Conservation (phyloP, 2,888 invertebrate genomes). For the Hirtodrosophila cameraria region DNA sequence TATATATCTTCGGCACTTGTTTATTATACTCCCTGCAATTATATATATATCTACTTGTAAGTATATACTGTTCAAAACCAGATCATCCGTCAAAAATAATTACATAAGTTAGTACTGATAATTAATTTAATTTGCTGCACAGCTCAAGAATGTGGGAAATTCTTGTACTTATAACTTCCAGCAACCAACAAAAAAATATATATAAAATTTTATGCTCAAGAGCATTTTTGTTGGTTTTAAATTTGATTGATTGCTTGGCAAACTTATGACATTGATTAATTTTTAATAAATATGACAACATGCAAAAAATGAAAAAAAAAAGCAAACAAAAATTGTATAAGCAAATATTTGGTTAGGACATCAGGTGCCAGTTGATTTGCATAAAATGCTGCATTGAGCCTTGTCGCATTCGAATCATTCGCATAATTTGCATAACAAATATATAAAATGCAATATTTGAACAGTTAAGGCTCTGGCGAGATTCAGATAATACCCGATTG, state of each 20-base stretch:
- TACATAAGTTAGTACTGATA: background rate
- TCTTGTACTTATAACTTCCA: background rate
- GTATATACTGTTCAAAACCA: too few species aligned
- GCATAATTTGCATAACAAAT: slow-evolving; percentile 44
- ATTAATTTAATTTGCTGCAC: background rate
- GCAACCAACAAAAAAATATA: slow-evolving; percentile 5
- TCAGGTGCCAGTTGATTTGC: slow-evolving; percentile 68
- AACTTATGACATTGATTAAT: slow-evolving; percentile 78
- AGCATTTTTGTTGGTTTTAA: slow-evolving; percentile 29
- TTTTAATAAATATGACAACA: slow-evolving; percentile 69
- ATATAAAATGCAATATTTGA: slow-evolving; percentile 29
- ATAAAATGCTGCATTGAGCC: slow-evolving; percentile 70
- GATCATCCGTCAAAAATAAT: background rate
- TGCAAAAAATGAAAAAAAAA: background rate
- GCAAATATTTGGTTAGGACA: slow-evolving; percentile 48
- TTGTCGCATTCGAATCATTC: slow-evolving; percentile 18
- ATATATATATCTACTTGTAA: too few species aligned
- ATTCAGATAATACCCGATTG: too few species aligned
- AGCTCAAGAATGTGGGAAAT: background rate
- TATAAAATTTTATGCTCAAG: slow-evolving; percentile 4
- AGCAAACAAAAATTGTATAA: background rate
- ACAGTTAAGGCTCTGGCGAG: slow-evolving; percentile 2
- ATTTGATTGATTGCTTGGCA: slow-evolving; percentile 47
- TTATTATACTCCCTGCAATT: too few species aligned
- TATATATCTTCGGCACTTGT: too few species aligned